A percentile compares a stretch with the other conserved stretches of the same genome.
Evolutionary conservation across 2,113 vertebrate genomes (phyloP).

Genomic region (Muntiacus reevesi): DNA sequence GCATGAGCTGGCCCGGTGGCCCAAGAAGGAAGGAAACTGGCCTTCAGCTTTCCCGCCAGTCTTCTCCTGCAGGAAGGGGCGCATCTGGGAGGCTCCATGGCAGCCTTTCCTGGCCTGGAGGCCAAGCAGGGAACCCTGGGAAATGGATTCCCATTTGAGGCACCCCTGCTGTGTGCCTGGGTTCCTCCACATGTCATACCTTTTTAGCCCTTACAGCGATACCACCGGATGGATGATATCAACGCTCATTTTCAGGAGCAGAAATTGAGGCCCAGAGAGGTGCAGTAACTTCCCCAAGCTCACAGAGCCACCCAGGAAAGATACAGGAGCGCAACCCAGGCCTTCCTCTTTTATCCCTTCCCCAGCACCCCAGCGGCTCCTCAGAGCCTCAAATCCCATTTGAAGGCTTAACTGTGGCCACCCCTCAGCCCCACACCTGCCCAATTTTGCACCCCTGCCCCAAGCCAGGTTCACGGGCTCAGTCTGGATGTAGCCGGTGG

Average conservation of each 20-base stretch:
- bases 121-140: background rate
- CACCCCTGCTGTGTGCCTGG: fast-evolving
- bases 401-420: background rate
- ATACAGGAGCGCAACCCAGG: background rate
- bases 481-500: background rate
- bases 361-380: background rate
- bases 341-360: background rate
- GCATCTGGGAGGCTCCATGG: fast-evolving
- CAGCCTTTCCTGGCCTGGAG: background rate
- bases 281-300: background rate
- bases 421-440: background rate
- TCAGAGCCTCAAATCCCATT: background rate
- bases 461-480: fast-evolving
- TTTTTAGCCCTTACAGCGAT: background rate
- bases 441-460: background rate
- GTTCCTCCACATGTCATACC: background rate
- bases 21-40: background rate
- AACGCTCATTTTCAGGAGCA: background rate
- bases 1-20: too few species aligned
- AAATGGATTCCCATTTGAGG: background rate
- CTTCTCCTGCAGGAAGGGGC: background rate
- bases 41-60: background rate
- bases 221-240: too few species aligned
- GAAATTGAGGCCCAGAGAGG: background rate
- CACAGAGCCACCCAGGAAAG: background rate